A percentile compares a stretch with the other conserved stretches of the same genome.
Conservation (phyloP, 1,140 invertebrate species). For the Heterodera schachtii region DNA sequence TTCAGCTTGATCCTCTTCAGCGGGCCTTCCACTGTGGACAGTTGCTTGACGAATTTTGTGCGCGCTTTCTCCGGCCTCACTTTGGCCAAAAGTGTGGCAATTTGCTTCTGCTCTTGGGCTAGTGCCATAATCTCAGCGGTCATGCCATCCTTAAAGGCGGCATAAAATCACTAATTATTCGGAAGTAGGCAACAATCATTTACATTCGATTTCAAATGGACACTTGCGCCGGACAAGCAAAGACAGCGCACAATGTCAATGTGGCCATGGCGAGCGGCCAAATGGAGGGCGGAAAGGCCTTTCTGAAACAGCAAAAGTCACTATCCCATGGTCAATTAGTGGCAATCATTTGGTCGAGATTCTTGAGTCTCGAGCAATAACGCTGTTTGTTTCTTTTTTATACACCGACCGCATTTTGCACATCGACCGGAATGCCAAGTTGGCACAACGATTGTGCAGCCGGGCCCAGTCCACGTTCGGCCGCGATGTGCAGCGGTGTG, state of each 20-base stretch:
- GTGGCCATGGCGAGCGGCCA: constrained; percentile 77
- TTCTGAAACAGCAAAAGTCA: constrained; percentile 21
- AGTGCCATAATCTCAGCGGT: constrained; percentile 80
- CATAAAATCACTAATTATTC: constrained; percentile 15
- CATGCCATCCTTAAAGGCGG: constrained; percentile 72
- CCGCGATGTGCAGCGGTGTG: constrained; percentile 77
- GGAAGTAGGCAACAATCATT: constrained; percentile 2
- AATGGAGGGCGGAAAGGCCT: constrained; percentile 72
- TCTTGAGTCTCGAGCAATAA: too few relatives aligned
- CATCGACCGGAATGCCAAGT: constrained; percentile 76
- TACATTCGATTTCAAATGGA: constrained; percentile 56
- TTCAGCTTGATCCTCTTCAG: constrained; percentile 77
- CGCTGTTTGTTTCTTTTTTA: too few relatives aligned
- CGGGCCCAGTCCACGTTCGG: constrained; percentile 73
- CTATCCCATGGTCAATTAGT: too few relatives aligned
- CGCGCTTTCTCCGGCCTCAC: constrained; percentile 72
- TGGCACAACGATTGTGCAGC: constrained; percentile 78
- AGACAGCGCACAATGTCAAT: constrained; percentile 78
- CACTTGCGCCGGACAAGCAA: constrained; percentile 71
- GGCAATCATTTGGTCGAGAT: constrained; percentile 15
- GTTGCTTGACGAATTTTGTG: constrained; percentile 75
- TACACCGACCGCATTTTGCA: constrained; percentile 70
- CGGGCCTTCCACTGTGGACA: constrained; percentile 73
- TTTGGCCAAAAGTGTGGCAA: constrained; percentile 76
- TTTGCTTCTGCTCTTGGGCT: constrained; percentile 77